A percentile compares a stretch with the other conserved stretches of the same genome.
Conservation (phyloP, 2,888 invertebrate genomes). For the Entomobrya proxima region DNA sequence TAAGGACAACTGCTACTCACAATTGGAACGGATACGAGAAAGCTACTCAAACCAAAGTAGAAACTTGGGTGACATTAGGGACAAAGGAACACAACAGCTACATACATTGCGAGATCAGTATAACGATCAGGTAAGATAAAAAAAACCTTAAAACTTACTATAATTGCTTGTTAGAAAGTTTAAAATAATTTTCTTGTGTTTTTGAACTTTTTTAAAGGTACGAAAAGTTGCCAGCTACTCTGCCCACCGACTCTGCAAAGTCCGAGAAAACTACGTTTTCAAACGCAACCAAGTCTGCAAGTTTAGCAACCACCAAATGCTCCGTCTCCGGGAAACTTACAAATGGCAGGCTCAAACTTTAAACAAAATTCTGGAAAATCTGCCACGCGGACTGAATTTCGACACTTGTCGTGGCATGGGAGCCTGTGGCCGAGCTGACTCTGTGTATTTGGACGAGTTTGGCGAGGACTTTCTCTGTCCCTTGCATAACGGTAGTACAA, state of each 20-base stretch:
- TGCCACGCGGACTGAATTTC: slow-evolving; percentile 81
- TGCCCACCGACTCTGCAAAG: slow-evolving; percentile 92
- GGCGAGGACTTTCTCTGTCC: slow-evolving; percentile 54
- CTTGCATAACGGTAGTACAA: not conserved
- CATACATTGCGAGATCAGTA: slow-evolving; percentile 93
- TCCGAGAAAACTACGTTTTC: slow-evolving; percentile 96
- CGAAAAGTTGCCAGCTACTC: slow-evolving; percentile 95
- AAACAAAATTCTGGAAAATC: slow-evolving; percentile 94
- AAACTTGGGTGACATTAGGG: slow-evolving; percentile 90
- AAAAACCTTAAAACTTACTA: too few species aligned
- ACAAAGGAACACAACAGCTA: slow-evolving; percentile 89
- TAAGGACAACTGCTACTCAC: slow-evolving; percentile 94
- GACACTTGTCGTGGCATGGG: slow-evolving; percentile 86
- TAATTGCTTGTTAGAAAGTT: too few species aligned
- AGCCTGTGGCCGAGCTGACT: slow-evolving; percentile 87
- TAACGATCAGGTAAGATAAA: slow-evolving; percentile 87
- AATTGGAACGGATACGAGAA: slow-evolving; percentile 94
- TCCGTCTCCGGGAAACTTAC: slow-evolving; percentile 92
- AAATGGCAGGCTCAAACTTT: slow-evolving; percentile 97
- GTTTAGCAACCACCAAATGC: slow-evolving; percentile 94
- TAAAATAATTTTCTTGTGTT: not conserved
- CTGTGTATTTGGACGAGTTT: slow-evolving; percentile 82
- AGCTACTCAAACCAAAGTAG: slow-evolving; percentile 93
- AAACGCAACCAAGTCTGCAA: slow-evolving; percentile 95
- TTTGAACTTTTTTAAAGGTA: slow-evolving; percentile 82